Percentiles rank a stretch among this genome's conserved stretches.
These are phyloP conservation scores for Drosophila lacicola DNA, from an alignment of 2,888 invertebrate genomes.

Conservation along the genomic window DNA sequence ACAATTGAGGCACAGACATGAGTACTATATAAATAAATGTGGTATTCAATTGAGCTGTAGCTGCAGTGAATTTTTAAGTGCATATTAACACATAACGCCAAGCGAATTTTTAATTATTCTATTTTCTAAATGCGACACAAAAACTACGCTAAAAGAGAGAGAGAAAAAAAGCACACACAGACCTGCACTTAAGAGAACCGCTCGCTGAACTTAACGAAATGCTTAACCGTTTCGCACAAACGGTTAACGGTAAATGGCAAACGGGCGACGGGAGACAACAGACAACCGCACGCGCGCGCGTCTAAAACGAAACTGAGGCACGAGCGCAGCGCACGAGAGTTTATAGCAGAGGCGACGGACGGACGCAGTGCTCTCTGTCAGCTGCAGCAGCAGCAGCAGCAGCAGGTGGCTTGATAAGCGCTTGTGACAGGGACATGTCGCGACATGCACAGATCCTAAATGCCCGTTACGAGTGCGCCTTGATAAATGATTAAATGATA, in stretches of 20 bases:
- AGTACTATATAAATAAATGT: background rate
- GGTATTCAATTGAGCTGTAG: too few species aligned
- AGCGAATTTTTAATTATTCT: background rate
- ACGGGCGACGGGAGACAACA: background rate
- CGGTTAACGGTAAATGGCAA: constrained; percentile 8
- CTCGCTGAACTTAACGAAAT: constrained; percentile 10
- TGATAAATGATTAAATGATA: constrained; percentile 15
- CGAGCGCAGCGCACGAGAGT: constrained; percentile 33
- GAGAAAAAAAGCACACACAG: constrained; percentile 18
- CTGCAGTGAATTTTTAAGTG: too few species aligned
- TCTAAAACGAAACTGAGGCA: constrained; percentile 41
- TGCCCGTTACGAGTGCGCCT: background rate
- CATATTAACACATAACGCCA: too few species aligned
- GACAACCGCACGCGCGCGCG: constrained; percentile 55
- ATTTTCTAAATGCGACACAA: constrained; percentile 1
- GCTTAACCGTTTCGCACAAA: constrained; percentile 48
- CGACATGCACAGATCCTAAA: constrained; percentile 26
- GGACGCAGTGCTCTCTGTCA: too few species aligned
- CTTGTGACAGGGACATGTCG: background rate
- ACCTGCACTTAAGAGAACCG: constrained; percentile 44
- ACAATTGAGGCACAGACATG: background rate
- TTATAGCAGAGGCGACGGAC: constrained; percentile 35
- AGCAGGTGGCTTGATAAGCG: constrained; percentile 11
- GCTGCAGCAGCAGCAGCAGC: constrained; percentile 1
- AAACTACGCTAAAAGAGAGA: background rate